Conservation (phyloP, 2,113 vertebrate genomes). For the Callorhinus ursinus region DNA sequence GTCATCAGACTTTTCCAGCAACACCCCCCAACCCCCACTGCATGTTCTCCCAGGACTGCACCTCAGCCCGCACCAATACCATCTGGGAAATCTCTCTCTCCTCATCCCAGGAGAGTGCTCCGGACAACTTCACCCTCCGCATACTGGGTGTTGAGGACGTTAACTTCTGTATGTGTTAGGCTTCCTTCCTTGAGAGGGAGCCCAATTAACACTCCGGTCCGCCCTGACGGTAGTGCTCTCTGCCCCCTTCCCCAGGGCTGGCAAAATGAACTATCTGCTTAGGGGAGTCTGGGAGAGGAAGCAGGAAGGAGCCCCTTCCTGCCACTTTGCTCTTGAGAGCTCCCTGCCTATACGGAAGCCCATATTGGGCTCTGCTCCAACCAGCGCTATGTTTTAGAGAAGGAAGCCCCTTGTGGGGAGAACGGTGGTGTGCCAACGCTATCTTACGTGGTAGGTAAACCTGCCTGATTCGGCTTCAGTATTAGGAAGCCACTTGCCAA, state of each 20-base stretch:
- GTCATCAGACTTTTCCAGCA: no score
- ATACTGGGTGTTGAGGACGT: neutral
- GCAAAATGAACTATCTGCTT: neutral
- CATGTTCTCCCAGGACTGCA: neutral
- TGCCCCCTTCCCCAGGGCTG: neutral
- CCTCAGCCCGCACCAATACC: neutral
- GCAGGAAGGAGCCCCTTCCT: neutral
- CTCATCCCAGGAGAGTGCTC: neutral
- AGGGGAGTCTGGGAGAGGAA: neutral
- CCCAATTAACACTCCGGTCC: neutral
- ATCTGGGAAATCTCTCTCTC: neutral
- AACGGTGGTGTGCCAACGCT: neutral
- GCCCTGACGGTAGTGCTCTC: neutral
- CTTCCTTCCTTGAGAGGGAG: neutral
- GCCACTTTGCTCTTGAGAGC: neutral
- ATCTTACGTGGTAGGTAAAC: neutral
- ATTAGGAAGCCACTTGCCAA: neutral
- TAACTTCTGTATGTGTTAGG: neutral
- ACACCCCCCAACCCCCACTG: fast-evolving
- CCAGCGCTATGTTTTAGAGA: neutral
- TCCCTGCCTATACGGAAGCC: neutral
- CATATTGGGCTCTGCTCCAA: neutral
- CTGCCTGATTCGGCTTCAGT: neutral
- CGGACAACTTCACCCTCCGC: neutral
- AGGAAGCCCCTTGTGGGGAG: neutral